Evolutionary conservation across 64 coral and sea anemone species (phyloP).

Genomic region (Actinia equina): DNA sequence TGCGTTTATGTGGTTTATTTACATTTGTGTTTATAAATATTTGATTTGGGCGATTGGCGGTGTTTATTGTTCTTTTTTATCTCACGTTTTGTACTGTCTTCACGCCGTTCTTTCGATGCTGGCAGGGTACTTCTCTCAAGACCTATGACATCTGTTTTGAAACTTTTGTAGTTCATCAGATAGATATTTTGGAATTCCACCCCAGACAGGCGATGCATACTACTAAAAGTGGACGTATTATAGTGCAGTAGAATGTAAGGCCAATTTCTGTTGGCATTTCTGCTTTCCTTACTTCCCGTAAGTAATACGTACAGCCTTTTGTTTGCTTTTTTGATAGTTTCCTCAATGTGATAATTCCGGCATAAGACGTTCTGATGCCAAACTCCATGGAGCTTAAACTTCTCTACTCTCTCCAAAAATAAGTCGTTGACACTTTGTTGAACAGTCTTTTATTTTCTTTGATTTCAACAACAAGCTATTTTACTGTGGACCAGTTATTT

Average conservation of each 20-base stretch:
- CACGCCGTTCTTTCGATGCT: too few relatives aligned
- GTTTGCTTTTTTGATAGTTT: constrained; percentile 16
- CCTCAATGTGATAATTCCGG: constrained; percentile 32
- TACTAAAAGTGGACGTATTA: constrained; percentile 40
- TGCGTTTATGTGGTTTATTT: too few relatives aligned
- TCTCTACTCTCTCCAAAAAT: not conserved
- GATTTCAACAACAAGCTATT: constrained; percentile 29
- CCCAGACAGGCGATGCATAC: constrained; percentile 27
- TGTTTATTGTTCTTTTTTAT: not conserved
- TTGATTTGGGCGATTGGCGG: too few relatives aligned
- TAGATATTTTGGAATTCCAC: not conserved
- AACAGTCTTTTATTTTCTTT: constrained; percentile 47
- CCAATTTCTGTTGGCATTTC: constrained; percentile 23
- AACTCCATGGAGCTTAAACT: constrained; percentile 29
- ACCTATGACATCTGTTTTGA: not conserved
- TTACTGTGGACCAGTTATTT: constrained; percentile 18
- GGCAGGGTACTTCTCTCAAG: not conserved
- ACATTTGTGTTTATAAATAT: too few relatives aligned
- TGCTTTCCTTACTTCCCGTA: constrained; percentile 25
- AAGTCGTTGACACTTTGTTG: not conserved
- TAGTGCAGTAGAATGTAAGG: constrained; percentile 17
- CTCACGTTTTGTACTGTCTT: too few relatives aligned
- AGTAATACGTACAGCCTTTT: constrained; percentile 25
- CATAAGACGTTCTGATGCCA: constrained; percentile 11
- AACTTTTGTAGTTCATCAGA: not conserved